phyloP scores from a whole-genome alignment of 64 coral and sea anemone species.

The Porites australiensis region DNA sequence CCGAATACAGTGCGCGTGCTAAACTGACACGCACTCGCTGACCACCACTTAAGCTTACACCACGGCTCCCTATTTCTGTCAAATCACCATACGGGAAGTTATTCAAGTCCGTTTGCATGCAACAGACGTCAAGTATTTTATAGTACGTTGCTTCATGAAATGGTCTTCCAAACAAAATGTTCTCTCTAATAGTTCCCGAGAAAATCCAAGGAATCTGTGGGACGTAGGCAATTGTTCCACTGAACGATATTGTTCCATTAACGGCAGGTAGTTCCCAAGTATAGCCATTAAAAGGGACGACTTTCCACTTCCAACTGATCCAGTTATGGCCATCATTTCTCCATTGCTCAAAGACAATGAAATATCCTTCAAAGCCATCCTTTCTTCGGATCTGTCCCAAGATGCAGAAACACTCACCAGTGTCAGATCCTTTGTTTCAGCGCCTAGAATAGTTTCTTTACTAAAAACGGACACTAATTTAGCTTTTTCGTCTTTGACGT shows the following conservation, averaged over 20 bases:
- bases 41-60: constrained; percentile 4
- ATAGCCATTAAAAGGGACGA: too few relatives aligned
- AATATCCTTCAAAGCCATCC: background rate
- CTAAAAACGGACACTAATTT: background rate
- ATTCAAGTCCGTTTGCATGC: background rate
- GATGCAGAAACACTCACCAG: background rate
- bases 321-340: background rate
- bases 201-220: too few relatives aligned
- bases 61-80: constrained; percentile 8
- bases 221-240: too few relatives aligned
- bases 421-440: background rate
- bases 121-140: too few relatives aligned
- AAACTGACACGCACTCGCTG: background rate
- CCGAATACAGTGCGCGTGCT: constrained; percentile 12
- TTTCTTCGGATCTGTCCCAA: constrained; percentile 5
- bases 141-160: background rate
- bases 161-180: too few relatives aligned
- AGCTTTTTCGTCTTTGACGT: background rate
- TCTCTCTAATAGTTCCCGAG: too few relatives aligned
- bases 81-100: background rate
- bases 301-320: too few relatives aligned
- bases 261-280: too few relatives aligned
- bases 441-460: background rate
- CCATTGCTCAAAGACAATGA: background rate
- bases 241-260: too few relatives aligned